Base-by-base conservation (phyloP, 1,140 invertebrate species). In the Phocides pigmalion region DNA sequence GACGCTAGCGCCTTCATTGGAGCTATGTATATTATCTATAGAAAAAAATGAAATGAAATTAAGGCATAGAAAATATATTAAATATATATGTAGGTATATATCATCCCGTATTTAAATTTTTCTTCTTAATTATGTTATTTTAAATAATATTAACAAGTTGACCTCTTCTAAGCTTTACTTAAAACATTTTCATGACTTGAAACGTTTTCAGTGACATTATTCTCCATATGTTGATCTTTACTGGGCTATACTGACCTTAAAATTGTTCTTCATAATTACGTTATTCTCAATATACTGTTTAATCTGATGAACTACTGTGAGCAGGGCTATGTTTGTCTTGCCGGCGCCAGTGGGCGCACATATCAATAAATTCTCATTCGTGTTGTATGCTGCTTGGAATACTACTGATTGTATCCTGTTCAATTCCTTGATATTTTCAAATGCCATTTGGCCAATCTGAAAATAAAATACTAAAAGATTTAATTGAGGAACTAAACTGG, bases 1-100 rank as follows among this genome's bases (percentile, higher is more conserved):
- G 98, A 95, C 0, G 99, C 99, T 14, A 99, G 89, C 0, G 99
- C 99, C 93, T 99, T 99, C 99, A 99, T 99, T 6, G 99, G 99
- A 1, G 98, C 98, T 59, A 99, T 96, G 90, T 99, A 99, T 14
- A 99, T 96, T 76, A 99, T 98, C 95, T 98, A 61, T 42, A 4
- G 5, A 28, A 28, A 28, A 8, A 1, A 28, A 28, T 3, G 1
- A 28, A 6, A 49, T 46, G 4, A 17, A 41, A n/a, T n/a, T n/a
- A n/a, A n/a, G n/a, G n/a, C n/a, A n/a, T n/a, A n/a, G n/a, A n/a
- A n/a, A n/a, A n/a, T n/a, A n/a, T n/a, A n/a, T n/a, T n/a, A n/a
- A n/a, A n/a, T n/a, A n/a, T n/a, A n/a, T n/a, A n/a, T n/a, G n/a
- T n/a, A n/a, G n/a, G n/a, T n/a, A n/a, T n/a, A n/a, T n/a, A n/a